A percentile compares a stretch with the other conserved stretches of the same genome.
Evolutionary conservation across 2,113 vertebrate genomes (phyloP).

Genomic region (Drymodes brunneopygia): DNA sequence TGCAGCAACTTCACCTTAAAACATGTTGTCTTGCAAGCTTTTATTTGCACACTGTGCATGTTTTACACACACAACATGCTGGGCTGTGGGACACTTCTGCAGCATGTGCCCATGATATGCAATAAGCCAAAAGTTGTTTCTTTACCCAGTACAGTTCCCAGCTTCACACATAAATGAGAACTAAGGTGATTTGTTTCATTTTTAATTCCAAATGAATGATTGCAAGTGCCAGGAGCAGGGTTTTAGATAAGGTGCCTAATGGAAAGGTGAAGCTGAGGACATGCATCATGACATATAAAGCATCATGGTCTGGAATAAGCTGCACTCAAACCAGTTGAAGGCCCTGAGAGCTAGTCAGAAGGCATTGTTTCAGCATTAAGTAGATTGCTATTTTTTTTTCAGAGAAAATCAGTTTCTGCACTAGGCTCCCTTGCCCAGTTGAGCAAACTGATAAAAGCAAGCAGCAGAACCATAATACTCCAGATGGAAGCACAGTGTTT

Average conservation of each 20-base stretch:
- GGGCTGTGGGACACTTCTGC: not conserved
- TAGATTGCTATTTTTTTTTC: not conserved
- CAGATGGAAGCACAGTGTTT: not conserved
- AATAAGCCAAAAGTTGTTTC: not conserved
- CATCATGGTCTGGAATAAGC: not conserved
- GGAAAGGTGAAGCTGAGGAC: not conserved
- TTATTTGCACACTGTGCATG: fast-evolving
- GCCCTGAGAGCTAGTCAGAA: not conserved
- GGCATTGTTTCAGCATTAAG: not conserved
- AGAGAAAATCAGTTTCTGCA: not conserved
- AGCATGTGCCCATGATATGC: not conserved
- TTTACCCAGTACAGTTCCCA: not conserved
- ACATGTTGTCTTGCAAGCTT: not conserved
- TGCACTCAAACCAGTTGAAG: not conserved
- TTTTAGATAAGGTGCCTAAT: not conserved
- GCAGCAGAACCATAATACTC: not conserved
- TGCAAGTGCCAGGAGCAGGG: not conserved
- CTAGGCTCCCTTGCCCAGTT: not conserved
- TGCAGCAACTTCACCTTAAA: not conserved
- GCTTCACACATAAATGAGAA: not conserved
- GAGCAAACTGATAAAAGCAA: not conserved
- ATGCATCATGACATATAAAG: not conserved
- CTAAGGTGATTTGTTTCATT: not conserved
- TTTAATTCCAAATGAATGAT: not conserved
- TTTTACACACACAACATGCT: not conserved